Evolutionary conservation across 2,797 vertebrate species (phyloP), one percentile per base, ranked within the genome.

Genomic region (Bradypodion pumilum): DNA sequence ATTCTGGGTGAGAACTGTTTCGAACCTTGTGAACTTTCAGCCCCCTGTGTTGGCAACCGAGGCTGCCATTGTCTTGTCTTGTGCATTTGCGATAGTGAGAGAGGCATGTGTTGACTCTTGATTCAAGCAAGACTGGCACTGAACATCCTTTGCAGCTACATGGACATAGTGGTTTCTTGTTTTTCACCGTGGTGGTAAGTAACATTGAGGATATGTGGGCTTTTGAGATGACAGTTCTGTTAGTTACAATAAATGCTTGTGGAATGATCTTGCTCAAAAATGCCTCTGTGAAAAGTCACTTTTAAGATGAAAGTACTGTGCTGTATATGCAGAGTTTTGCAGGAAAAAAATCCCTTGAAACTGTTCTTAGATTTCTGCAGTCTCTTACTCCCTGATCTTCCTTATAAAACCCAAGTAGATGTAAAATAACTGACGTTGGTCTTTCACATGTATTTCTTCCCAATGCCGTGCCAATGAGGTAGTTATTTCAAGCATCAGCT

Each of bases 1-100:
- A 75, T 90, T 91, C 84, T 91, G 89, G 89, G 90, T 89, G 91
- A 92, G 89, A 93, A 93, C 62, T 27, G 15, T 42, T 83, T 82
- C 89, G 90, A 86, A 92, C 89, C 85, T 91, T 90, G 87, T 92
- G 91, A 94, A 90, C 89, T 91, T 93, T 90, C 87, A 90, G 82
- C 82, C 32, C 88, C 78, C 70, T 77, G 60, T 49, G 70, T 62
- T 84, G 76, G 84, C 81, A 81, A 90, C 81, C 75, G 83, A 88
- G 92, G 90, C 40, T 66, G 85, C 15, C 81, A 74, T 60, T 87
- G 77, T 0, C 85, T 83, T 82, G 82, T 86, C 81, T 84, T 82
- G 88, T 75, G 25, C 62, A 74, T 72, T 74, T 78, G 25, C 72
- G 76, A 44, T 5, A 29, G 0, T 59, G 60, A 21, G 65, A 85